Evolutionary conservation across 2,797 vertebrate species (phyloP).

Genomic region (Lutjanus campechanus): DNA sequence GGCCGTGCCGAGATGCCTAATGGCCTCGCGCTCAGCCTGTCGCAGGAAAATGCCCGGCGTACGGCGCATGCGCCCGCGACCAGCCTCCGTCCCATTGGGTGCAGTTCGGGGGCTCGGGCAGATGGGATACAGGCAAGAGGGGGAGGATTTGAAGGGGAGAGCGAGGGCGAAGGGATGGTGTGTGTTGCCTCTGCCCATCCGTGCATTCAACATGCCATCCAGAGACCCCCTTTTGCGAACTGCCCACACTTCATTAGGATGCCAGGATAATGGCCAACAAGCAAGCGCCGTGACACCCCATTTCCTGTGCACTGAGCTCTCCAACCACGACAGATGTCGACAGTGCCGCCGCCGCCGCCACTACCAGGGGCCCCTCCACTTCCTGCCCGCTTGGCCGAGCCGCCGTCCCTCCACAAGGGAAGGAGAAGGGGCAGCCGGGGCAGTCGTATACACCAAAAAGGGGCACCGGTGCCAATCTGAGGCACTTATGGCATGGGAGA

Average conservation of each 20-base stretch:
- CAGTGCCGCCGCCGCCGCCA: slow-evolving; percentile 88
- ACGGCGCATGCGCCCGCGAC: slow-evolving; percentile 88
- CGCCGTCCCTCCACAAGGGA: slow-evolving; percentile 46
- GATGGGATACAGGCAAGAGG: slow-evolving; percentile 94
- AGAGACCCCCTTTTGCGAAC: slow-evolving; percentile 87
- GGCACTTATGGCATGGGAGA: slow-evolving; percentile 38
- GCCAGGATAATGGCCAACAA: slow-evolving; percentile 98
- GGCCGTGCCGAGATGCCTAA: slow-evolving; percentile 67
- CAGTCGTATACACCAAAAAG: slow-evolving; percentile 30
- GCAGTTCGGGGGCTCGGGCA: slow-evolving; percentile 91
- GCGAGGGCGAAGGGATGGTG: slow-evolving; percentile 55
- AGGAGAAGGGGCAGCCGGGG: slow-evolving; percentile 41
- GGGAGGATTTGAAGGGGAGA: slow-evolving; percentile 64
- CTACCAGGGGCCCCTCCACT: slow-evolving; percentile 65
- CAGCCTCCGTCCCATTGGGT: slow-evolving; percentile 91
- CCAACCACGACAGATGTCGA: slow-evolving; percentile 99
- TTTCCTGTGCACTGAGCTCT: slow-evolving; percentile 98
- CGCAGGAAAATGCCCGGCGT: slow-evolving; percentile 24
- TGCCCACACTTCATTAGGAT: slow-evolving; percentile 99
- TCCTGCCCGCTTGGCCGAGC: slow-evolving; percentile 70
- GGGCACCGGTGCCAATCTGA: slow-evolving; percentile 47
- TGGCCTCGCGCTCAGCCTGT: slow-evolving; percentile 64
- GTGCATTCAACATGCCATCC: slow-evolving; percentile 95
- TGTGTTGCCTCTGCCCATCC: slow-evolving; percentile 95
- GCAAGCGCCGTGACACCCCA: slow-evolving; percentile 97